These are phyloP conservation scores for Nestor notabilis DNA, from an alignment of 2,113 vertebrate genomes.

Conservation along the genomic window DNA sequence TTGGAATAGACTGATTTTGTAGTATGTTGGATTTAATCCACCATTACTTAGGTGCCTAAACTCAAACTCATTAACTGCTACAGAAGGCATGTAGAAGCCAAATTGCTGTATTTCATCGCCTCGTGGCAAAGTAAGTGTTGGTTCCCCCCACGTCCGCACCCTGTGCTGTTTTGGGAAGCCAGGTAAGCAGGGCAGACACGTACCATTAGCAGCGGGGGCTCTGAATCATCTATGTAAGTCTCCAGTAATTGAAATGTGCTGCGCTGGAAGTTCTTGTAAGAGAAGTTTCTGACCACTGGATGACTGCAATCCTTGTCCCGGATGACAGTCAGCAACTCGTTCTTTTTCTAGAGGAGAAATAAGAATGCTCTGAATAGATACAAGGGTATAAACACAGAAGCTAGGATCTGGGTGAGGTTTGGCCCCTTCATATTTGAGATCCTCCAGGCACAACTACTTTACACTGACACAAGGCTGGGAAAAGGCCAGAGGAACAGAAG, in stretches of 20 bases:
- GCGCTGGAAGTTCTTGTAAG: conserved; percentile 82
- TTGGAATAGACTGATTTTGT: fast-evolving
- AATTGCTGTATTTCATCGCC: too few species aligned
- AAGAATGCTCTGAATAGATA: background rate
- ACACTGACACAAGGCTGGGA: background rate
- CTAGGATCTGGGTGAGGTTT: fast-evolving
- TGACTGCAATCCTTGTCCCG: conserved; percentile 75
- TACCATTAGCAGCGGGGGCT: conserved; percentile 84
- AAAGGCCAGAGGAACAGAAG: background rate
- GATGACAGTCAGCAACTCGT: conserved; percentile 77
- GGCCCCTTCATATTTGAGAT: fast-evolving
- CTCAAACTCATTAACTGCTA: background rate
- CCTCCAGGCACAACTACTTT: background rate
- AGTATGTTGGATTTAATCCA: background rate
- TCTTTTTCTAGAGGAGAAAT: conserved; percentile 73
- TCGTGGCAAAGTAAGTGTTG: fast-evolving
- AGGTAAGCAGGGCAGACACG: background rate
- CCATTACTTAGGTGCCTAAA: background rate
- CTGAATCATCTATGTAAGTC: conserved; percentile 58
- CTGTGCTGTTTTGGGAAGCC: fast-evolving
- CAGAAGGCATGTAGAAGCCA: background rate
- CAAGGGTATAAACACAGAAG: background rate
- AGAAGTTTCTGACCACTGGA: conserved; percentile 75
- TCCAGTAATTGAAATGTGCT: conserved; percentile 81
- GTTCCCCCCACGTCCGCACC: too few species aligned